Conservation (phyloP, 2,113 vertebrate species). For the Glaucomys volans region DNA sequence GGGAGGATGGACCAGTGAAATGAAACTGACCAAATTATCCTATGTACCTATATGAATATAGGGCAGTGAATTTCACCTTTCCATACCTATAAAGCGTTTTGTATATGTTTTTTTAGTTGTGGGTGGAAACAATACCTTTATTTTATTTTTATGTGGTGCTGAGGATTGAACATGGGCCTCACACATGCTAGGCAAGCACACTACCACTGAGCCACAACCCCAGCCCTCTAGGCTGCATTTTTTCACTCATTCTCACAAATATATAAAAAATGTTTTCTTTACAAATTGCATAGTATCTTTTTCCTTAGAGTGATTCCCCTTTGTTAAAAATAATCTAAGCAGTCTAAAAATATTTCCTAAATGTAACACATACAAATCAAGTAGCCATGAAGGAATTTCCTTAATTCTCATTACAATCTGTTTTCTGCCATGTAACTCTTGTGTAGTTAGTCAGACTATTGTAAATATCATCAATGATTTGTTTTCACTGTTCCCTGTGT, state of each 20-base stretch:
- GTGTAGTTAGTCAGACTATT: background rate
- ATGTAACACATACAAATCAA: background rate
- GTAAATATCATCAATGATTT: background rate
- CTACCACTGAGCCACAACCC: no score
- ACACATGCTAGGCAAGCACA: no score
- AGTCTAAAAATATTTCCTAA: background rate
- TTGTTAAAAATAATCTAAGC: background rate
- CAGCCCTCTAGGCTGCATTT: background rate
- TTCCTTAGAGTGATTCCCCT: background rate
- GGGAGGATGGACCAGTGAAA: no score
- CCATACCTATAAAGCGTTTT: no score
- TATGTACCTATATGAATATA: no score
- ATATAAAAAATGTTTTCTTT: background rate
- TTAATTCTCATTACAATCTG: background rate
- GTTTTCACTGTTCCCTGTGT: background rate
- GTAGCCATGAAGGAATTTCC: background rate
- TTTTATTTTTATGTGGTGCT: no score
- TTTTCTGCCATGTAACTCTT: background rate
- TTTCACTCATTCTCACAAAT: conserved; percentile 18
- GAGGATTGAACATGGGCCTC: no score
- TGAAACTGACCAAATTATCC: no score
- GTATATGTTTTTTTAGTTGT: no score
- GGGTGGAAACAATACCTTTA: no score
- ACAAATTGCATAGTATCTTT: background rate
- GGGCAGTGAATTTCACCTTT: no score